phyloP scores from a whole-genome alignment of 1,140 invertebrate genomes.

The Tetramorium alpestre region DNA sequence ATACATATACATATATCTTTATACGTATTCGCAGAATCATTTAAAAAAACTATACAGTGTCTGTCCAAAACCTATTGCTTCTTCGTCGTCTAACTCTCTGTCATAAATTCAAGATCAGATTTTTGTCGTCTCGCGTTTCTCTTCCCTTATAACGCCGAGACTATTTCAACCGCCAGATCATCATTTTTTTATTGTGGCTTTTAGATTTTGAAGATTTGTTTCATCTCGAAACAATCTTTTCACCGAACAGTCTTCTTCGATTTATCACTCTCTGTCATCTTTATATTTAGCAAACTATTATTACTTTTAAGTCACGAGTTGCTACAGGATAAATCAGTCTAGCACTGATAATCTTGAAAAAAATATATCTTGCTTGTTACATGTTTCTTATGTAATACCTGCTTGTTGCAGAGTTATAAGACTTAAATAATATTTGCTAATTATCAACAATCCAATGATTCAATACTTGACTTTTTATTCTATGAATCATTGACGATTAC shows the following conservation, averaged over 20 bases:
- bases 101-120: not conserved
- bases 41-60: not conserved
- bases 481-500: not conserved
- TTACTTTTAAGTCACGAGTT: not conserved
- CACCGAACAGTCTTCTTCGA: not conserved
- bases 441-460: not conserved
- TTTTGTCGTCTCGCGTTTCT: conserved; percentile 12
- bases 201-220: not conserved
- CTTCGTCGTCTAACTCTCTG: not conserved
- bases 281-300: not conserved
- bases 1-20: too few species aligned
- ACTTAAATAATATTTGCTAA: not conserved
- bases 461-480: not conserved
- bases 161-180: not conserved
- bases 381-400: not conserved
- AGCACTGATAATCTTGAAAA: not conserved
- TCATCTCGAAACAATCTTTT: not conserved
- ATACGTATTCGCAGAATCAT: not conserved
- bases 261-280: not conserved
- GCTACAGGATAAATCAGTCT: not conserved
- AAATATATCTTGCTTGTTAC: not conserved
- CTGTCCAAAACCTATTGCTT: not conserved
- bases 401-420: not conserved
- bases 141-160: not conserved
- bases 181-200: not conserved